Evolutionary conservation across 2,113 vertebrate species (phyloP).

Genomic region (Galeopterus variegatus): DNA sequence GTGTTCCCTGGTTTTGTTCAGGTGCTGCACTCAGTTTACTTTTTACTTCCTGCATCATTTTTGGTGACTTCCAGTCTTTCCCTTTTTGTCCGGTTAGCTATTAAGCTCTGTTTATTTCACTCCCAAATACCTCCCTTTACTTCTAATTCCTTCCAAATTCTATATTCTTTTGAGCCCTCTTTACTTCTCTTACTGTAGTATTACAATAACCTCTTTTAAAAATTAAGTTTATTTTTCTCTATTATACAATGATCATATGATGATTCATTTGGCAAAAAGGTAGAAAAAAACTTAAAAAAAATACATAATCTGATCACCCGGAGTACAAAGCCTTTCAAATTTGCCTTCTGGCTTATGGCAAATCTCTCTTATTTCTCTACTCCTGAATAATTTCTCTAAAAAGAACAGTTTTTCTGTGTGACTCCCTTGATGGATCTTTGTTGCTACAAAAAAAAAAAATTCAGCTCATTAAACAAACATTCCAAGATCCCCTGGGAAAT

Average conservation of each 20-base stretch:
- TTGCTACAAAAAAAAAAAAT: background rate
- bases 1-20: background rate
- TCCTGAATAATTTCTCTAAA: background rate
- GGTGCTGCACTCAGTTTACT: background rate
- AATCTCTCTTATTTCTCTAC: background rate
- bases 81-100: background rate
- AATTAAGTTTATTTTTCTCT: background rate
- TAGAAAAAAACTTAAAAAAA: background rate
- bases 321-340: background rate
- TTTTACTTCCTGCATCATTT: background rate
- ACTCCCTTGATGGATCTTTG: background rate
- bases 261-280: background rate
- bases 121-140: background rate
- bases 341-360: background rate
- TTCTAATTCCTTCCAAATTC: background rate
- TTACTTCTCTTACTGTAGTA: background rate
- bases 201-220: background rate
- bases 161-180: background rate
- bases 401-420: background rate
- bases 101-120: background rate
- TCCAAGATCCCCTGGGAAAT: background rate
- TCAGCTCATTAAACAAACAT: background rate
- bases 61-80: background rate
- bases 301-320: background rate
- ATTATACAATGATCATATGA: background rate